These are phyloP conservation scores for Diceros bicornis DNA, from an alignment of 2,797 vertebrate genomes.

Conservation along the genomic window DNA sequence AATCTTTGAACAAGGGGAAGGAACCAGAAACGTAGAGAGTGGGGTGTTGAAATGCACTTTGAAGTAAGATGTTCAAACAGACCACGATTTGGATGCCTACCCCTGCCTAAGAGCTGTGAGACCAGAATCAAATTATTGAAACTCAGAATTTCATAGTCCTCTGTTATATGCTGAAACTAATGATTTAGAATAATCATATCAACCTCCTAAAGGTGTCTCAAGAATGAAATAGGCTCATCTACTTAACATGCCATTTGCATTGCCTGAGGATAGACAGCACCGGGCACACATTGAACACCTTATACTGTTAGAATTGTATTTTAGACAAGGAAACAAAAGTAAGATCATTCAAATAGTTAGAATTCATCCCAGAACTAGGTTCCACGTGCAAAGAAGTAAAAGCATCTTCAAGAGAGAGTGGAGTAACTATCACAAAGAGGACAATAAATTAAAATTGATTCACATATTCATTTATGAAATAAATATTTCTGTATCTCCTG, in stretches of 20 bases:
- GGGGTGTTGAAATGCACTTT: not conserved
- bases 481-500: not conserved
- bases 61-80: not conserved
- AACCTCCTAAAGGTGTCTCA: not conserved
- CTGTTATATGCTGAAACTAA: not conserved
- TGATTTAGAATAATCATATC: not conserved
- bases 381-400: not conserved
- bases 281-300: not conserved
- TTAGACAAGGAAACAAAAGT: not conserved
- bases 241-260: not conserved
- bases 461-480: not conserved
- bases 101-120: not conserved
- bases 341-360: not conserved
- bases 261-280: not conserved
- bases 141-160: not conserved
- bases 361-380: not conserved
- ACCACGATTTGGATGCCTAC: not conserved
- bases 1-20: not conserved
- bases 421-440: not conserved
- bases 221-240: not conserved
- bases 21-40: not conserved
- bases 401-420: not conserved
- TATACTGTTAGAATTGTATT: not conserved
- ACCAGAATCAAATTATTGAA: slow-evolving; percentile 8
- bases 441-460: not conserved